Conservation (phyloP, 2,888 invertebrate genomes). For the Dicranocentrus wangi region DNA sequence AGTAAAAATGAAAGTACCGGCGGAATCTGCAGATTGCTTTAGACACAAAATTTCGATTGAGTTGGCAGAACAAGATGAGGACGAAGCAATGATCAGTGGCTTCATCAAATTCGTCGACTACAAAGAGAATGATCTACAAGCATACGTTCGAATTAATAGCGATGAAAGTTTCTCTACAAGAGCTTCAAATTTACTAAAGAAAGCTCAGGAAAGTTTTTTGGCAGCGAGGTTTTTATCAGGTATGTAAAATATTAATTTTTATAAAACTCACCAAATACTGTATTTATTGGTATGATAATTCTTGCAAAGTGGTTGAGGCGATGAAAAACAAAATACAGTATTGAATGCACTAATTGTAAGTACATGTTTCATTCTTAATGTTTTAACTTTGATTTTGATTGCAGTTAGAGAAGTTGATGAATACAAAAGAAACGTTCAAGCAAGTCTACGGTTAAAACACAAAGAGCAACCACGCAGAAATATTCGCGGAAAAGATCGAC, state of each 20-base stretch:
- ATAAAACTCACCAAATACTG: no score
- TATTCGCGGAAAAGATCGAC: conserved; percentile 79
- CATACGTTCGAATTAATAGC: conserved; percentile 78
- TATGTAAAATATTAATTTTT: no score
- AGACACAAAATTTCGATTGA: conserved; percentile 60
- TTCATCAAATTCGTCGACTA: conserved; percentile 86
- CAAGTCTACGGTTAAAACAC: conserved; percentile 77
- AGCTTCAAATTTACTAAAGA: conserved; percentile 59
- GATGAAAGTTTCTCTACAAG: conserved; percentile 49
- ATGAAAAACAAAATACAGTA: no score
- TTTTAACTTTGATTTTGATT: conserved; percentile 66
- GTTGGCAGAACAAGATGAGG: conserved; percentile 56
- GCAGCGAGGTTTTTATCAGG: conserved; percentile 65
- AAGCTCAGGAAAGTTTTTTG: conserved; percentile 61
- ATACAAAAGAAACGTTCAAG: conserved; percentile 87
- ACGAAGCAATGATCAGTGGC: conserved; percentile 56
- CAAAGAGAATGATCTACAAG: conserved; percentile 81
- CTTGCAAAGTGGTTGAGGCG: no score
- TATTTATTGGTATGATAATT: no score
- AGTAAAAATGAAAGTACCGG: conserved; percentile 58
- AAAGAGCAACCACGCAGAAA: conserved; percentile 78
- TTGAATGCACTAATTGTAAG: no score
- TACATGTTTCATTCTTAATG: no score
- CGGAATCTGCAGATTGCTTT: conserved; percentile 65
- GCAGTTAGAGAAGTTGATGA: conserved; percentile 82